phyloP scores from a whole-genome alignment of 2,888 invertebrate genomes.

The Coelopa pilipes region DNA sequence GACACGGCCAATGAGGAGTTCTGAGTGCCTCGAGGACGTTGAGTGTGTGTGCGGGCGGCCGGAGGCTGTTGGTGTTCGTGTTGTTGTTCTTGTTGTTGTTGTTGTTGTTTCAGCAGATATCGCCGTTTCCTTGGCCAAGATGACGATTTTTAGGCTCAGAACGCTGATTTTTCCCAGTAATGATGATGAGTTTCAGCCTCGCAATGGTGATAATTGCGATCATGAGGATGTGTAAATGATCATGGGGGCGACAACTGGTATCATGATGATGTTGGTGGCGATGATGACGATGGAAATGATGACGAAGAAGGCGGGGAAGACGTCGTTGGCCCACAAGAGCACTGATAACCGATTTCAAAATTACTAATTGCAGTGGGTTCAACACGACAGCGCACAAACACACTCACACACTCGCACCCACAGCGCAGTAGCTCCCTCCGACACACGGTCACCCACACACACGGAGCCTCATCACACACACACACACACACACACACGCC shows the following conservation, averaged over 20 bases:
- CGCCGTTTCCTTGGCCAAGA: too few species aligned
- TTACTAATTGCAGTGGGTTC: constrained; percentile 22
- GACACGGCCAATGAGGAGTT: too few species aligned
- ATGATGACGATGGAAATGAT: neutral
- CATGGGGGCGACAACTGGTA: too few species aligned
- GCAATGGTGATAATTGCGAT: neutral
- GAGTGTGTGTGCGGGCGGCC: too few species aligned
- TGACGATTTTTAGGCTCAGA: too few species aligned
- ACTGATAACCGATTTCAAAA: constrained; percentile 17
- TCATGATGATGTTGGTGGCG: neutral
- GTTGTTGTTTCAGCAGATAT: too few species aligned
- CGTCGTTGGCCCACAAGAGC: too few species aligned
- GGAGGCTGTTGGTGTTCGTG: too few species aligned
- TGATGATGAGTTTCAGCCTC: neutral
- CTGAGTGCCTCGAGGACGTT: too few species aligned
- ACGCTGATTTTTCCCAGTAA: too few species aligned
- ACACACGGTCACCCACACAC: neutral
- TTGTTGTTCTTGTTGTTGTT: too few species aligned
- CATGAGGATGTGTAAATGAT: too few species aligned
- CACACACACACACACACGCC: neutral
- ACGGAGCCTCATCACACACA: neutral
- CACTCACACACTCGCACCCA: neutral
- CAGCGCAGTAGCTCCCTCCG: neutral
- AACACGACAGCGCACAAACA: neutral
- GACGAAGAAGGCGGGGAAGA: neutral